A percentile compares a stretch with the other conserved stretches of the same genome.
phyloP scores from a whole-genome alignment of 2,888 invertebrate genomes.

The Ochropleura plecta region DNA sequence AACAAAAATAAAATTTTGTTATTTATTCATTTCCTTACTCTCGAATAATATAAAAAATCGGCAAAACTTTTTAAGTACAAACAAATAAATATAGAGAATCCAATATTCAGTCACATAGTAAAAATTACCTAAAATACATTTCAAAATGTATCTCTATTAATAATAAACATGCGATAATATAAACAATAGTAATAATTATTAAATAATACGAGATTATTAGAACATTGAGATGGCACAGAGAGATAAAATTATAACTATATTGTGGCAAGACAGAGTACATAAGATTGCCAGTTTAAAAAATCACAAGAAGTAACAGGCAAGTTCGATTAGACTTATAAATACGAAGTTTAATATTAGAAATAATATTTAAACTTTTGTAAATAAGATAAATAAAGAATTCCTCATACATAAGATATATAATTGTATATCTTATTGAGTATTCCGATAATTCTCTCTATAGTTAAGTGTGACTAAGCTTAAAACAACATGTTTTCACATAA shows the following conservation, averaged over 20 bases:
- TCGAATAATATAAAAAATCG: constrained; percentile 76
- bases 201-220: constrained; percentile 63
- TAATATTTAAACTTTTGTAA: constrained; percentile 54
- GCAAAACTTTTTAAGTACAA: constrained; percentile 85
- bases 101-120: constrained; percentile 83
- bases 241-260: constrained; percentile 61
- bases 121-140: constrained; percentile 70
- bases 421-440: constrained; percentile 66
- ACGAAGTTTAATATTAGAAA: constrained; percentile 45
- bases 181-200: constrained; percentile 61
- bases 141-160: constrained; percentile 56
- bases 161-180: constrained; percentile 67
- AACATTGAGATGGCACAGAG: constrained; percentile 67
- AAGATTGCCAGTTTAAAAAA: constrained; percentile 54
- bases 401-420: constrained; percentile 64
- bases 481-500: constrained; percentile 43
- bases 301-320: constrained; percentile 43
- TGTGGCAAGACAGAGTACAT: constrained; percentile 59
- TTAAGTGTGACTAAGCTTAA: constrained; percentile 53
- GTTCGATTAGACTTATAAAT: constrained; percentile 33
- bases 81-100: constrained; percentile 80
- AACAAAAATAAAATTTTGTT: constrained; percentile 61
- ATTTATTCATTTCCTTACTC: constrained; percentile 65
- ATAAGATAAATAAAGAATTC: constrained; percentile 59
- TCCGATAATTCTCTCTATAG: constrained; percentile 51